phyloP scores from a whole-genome alignment of 2,113 vertebrate genomes.

The Gavialis gangeticus region DNA sequence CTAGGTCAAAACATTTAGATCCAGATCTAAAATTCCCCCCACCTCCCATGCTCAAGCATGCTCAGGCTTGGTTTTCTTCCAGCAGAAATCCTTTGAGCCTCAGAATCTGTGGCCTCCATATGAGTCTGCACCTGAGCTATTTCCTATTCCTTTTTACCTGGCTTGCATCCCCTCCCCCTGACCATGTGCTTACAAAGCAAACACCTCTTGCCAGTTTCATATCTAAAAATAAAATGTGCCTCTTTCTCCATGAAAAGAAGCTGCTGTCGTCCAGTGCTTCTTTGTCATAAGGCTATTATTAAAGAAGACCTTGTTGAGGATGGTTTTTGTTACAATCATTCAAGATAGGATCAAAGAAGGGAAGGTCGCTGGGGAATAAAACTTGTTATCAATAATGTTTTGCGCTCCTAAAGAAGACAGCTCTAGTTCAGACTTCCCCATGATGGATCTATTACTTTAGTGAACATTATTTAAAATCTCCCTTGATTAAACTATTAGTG shows the following conservation, averaged over 20 bases:
- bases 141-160: not conserved
- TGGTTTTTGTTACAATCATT: not conserved
- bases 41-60: not conserved
- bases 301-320: not conserved
- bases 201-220: not conserved
- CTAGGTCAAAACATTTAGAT: not conserved
- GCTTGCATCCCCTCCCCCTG: not conserved
- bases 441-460: not conserved
- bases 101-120: not conserved
- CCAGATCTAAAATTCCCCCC: not conserved
- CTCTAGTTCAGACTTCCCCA: conserved; percentile 12
- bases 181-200: not conserved
- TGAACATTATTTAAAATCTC: conserved; percentile 60
- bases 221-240: not conserved
- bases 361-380: not conserved
- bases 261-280: not conserved
- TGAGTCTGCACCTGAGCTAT: not conserved
- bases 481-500: conserved; percentile 67
- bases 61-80: not conserved
- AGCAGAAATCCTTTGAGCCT: not conserved
- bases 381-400: not conserved
- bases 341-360: not conserved
- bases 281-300: no score
- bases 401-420: not conserved
- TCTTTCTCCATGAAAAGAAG: not conserved